Conservation (phyloP, 2,888 invertebrate genomes). For the Candidula unifasciata region DNA sequence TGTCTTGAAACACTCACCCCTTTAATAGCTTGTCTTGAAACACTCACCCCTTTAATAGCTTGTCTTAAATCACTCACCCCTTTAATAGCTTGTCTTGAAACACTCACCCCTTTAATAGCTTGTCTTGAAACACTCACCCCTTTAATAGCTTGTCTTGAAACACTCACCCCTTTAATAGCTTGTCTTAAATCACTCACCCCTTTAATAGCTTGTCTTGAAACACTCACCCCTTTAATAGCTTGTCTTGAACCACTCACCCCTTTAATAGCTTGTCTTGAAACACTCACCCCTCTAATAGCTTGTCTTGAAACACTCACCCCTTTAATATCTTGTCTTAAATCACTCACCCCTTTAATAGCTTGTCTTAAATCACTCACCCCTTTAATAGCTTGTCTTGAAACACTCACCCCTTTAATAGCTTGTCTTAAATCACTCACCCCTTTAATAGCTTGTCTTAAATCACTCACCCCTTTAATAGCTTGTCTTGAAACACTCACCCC, state of each 20-base stretch:
- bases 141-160: conserved; percentile 89
- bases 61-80: conserved; percentile 52
- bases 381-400: conserved; percentile 89
- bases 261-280: conserved; percentile 89
- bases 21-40: conserved; percentile 89
- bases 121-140: conserved; percentile 52
- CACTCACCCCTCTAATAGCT: too few species aligned
- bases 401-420: too few species aligned
- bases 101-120: too few species aligned
- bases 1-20: conserved; percentile 52
- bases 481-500: conserved; percentile 52
- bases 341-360: conserved; percentile 55
- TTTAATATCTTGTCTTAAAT: conserved; percentile 88
- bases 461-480: conserved; percentile 55
- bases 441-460: conserved; percentile 88
- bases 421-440: conserved; percentile 52
- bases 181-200: conserved; percentile 52
- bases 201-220: conserved; percentile 89
- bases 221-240: too few species aligned
- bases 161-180: too few species aligned
- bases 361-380: conserved; percentile 52
- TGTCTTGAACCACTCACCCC: conserved; percentile 52
- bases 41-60: too few species aligned
- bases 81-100: conserved; percentile 89
- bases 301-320: conserved; percentile 52